These are phyloP conservation scores for Melanostigma gelatinosum DNA, from an alignment of 2,113 vertebrate genomes.

Conservation along the genomic window DNA sequence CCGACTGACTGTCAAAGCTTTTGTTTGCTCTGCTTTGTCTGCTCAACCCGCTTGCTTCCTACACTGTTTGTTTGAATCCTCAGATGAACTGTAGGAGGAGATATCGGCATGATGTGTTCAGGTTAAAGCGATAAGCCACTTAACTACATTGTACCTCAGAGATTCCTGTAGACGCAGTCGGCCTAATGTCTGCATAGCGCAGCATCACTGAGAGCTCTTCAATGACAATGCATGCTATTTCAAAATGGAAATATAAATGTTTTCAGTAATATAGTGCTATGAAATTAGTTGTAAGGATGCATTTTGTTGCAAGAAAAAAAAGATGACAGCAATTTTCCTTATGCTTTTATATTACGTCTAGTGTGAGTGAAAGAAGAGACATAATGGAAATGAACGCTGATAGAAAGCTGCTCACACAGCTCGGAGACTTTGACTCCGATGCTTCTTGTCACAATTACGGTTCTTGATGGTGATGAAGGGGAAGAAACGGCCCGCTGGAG, in stretches of 20 bases:
- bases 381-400: slow-evolving; percentile 33
- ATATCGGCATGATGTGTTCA: slow-evolving; percentile 50
- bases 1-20: slow-evolving; percentile 53
- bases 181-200: background rate
- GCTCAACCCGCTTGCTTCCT: slow-evolving; percentile 66
- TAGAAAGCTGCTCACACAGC: slow-evolving; percentile 32
- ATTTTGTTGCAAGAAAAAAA: slow-evolving; percentile 29
- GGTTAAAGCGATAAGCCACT: slow-evolving; percentile 49
- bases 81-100: slow-evolving; percentile 52
- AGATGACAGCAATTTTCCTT: slow-evolving; percentile 28
- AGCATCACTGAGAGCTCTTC: background rate
- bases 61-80: slow-evolving; percentile 64
- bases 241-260: slow-evolving; percentile 6
- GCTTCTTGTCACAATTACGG: slow-evolving; percentile 5
- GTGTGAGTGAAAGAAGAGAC: slow-evolving; percentile 15
- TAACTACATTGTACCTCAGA: slow-evolving; percentile 25
- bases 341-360: slow-evolving; percentile 40
- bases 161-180: slow-evolving; percentile 42
- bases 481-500: background rate
- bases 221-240: slow-evolving; percentile 13
- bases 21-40: slow-evolving; percentile 68
- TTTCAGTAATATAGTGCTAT: slow-evolving; percentile 6
- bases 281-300: slow-evolving; percentile 43
- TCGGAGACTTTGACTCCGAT: slow-evolving; percentile 18
- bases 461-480: slow-evolving; percentile 5